These are phyloP conservation scores for Desmodus rotundus DNA, from an alignment of 2,113 vertebrate species.

Conservation along the genomic window DNA sequence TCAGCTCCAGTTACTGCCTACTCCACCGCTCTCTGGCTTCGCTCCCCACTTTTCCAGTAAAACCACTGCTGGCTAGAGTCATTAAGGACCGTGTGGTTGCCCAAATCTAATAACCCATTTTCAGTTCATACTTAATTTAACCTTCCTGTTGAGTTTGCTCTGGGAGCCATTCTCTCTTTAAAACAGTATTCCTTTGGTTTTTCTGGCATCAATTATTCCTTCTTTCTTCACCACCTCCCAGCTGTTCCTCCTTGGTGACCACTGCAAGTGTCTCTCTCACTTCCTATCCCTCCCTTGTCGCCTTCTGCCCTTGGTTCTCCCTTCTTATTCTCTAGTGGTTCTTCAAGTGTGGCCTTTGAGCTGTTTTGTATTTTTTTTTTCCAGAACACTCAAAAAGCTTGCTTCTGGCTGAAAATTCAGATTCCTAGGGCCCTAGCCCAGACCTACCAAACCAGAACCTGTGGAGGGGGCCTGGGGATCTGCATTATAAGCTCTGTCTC, in stretches of 20 bases:
- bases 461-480: no score
- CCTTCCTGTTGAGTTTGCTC: not conserved
- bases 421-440: not conserved
- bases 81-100: not conserved
- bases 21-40: not conserved
- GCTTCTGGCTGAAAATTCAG: not conserved
- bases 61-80: not conserved
- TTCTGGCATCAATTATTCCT: not conserved
- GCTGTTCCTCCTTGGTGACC: not conserved
- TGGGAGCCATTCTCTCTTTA: not conserved
- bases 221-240: not conserved
- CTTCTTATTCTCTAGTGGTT: not conserved
- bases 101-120: not conserved
- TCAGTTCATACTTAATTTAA: not conserved
- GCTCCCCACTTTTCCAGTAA: not conserved
- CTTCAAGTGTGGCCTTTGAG: not conserved
- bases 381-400: not conserved
- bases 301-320: not conserved
- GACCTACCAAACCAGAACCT: not conserved
- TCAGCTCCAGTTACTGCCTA: not conserved
- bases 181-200: not conserved
- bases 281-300: accelerated
- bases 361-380: no score
- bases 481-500: not conserved
- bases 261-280: not conserved